Evolutionary conservation across 2,797 vertebrate genomes (phyloP), one percentile per base, ranked within the genome.

Genomic region (Poecile montanus): DNA sequence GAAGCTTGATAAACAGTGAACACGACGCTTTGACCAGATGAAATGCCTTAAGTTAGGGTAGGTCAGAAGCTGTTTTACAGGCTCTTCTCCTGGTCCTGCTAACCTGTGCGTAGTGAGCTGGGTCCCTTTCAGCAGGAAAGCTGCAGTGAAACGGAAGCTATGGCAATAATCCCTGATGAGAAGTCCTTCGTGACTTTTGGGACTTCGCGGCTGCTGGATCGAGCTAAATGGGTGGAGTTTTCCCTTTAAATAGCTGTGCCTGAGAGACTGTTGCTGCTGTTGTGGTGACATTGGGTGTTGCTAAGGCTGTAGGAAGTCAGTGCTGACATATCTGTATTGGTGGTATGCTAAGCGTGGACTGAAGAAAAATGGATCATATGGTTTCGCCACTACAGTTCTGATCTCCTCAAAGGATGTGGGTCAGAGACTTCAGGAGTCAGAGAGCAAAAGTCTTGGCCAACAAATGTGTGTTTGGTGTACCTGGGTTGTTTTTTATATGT

Each of bases 221-320:
- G 27, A 90, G 76, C 32, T 12, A 30, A 75, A 68, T 66, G 89
- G 90, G 85, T 94, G 88, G 90, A 89, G 83, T 83, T 96, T 95
- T 96, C 82, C 86, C 81, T 93, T 90, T 82, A 93, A 94, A 85
- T 83, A 95, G 88, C 38, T 40, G 47, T 1, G 16, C 51, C 66
- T 2, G 10, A 53, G 62, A 66, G 38, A 10, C 44, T 91, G n/a
- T 82, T 86, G 81, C 73, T 71, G 91, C 45, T 77, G 53, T 62
- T 79, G 68, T 85, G 75, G 72, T 72, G 85, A 73, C 71, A 34
- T 26, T 51, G 29, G 60, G 40, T 56, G 67, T 93, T 88, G 65
- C 91, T 83, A 76, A 79, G 94, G 77, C 73, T 60, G 16, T 57
- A 50, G 50, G 68, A 91, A 96, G 47, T 89, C 29, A 25, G 45